Percentiles rank a stretch among this genome's conserved stretches.
Evolutionary conservation across 2,113 vertebrate species (phyloP).

Genomic region (Dascyllus trimaculatus): DNA sequence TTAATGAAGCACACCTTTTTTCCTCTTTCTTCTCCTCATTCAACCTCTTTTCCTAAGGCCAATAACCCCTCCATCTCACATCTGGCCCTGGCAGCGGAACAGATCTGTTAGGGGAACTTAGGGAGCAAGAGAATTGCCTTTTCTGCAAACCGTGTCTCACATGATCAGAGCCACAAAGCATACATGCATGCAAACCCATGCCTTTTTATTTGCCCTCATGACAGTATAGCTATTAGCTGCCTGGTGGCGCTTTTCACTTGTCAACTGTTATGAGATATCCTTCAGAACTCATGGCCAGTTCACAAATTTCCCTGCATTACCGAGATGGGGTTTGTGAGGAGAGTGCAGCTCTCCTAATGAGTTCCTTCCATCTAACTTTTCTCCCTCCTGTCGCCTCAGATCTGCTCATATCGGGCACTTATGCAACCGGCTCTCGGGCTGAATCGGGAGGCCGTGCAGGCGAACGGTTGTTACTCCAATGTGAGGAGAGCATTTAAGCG

Average conservation of each 20-base stretch:
- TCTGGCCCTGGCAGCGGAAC: constrained; percentile 57
- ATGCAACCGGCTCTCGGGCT: constrained; percentile 52
- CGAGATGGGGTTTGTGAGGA: constrained; percentile 51
- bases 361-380: constrained; percentile 69
- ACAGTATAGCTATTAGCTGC: constrained; percentile 73
- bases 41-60: constrained; percentile 32
- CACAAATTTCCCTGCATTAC: constrained; percentile 56
- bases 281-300: constrained; percentile 72
- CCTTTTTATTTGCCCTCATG: constrained; percentile 76
- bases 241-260: constrained; percentile 71
- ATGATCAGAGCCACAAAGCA: constrained; percentile 59
- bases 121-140: constrained; percentile 56
- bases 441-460: constrained; percentile 45
- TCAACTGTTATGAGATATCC: constrained; percentile 66
- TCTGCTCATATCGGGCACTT: constrained; percentile 61
- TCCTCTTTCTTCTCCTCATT: constrained; percentile 21
- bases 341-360: constrained; percentile 66
- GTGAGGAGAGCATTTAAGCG: constrained; percentile 66
- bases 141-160: constrained; percentile 46
- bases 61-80: constrained; percentile 55
- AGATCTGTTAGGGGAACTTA: constrained; percentile 30
- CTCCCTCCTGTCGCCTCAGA: constrained; percentile 70
- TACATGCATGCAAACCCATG: constrained; percentile 67
- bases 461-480: constrained; percentile 72
- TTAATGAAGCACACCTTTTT: constrained; percentile 65